These are phyloP conservation scores for Oedothorax gibbosus DNA, from an alignment of 1,140 invertebrate genomes.

Conservation along the genomic window DNA sequence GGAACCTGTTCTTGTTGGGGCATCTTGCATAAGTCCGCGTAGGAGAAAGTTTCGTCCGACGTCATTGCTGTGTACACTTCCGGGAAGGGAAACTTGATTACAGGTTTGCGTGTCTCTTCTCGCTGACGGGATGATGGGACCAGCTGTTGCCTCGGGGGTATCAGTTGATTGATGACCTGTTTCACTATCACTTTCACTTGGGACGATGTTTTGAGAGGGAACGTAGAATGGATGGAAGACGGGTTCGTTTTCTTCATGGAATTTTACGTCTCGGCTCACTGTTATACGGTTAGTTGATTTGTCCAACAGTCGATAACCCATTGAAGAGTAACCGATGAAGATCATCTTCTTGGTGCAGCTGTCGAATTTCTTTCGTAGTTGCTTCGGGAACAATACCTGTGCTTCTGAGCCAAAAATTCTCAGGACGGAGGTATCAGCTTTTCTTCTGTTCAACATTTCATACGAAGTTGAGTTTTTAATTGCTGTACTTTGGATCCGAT, in stretches of 20 bases:
- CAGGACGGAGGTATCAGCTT: constrained; percentile 65
- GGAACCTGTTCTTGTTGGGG: neutral
- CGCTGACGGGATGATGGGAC: neutral
- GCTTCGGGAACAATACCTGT: constrained; percentile 55
- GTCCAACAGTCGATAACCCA: constrained; percentile 2
- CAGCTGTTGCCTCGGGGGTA: neutral
- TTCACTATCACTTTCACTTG: neutral
- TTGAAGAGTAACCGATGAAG: constrained; percentile 32
- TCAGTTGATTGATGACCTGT: neutral
- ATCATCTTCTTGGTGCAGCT: neutral
- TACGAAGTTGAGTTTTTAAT: neutral
- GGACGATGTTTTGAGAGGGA: neutral
- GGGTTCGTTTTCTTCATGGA: constrained; percentile 62
- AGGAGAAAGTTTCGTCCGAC: constrained; percentile 16
- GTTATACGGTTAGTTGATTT: neutral
- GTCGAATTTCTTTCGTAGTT: constrained; percentile 17
- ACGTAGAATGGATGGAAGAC: no score
- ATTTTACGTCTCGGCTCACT: neutral
- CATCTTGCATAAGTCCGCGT: constrained; percentile 36
- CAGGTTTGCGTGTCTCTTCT: neutral
- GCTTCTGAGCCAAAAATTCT: constrained; percentile 66
- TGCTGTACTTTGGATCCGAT: no score
- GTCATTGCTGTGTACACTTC: neutral
- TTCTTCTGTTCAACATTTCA: constrained; percentile 58
- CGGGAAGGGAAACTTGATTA: constrained; percentile 1